phyloP scores from a whole-genome alignment of 2,113 vertebrate species.

The Brachypodius melanocephalos region DNA sequence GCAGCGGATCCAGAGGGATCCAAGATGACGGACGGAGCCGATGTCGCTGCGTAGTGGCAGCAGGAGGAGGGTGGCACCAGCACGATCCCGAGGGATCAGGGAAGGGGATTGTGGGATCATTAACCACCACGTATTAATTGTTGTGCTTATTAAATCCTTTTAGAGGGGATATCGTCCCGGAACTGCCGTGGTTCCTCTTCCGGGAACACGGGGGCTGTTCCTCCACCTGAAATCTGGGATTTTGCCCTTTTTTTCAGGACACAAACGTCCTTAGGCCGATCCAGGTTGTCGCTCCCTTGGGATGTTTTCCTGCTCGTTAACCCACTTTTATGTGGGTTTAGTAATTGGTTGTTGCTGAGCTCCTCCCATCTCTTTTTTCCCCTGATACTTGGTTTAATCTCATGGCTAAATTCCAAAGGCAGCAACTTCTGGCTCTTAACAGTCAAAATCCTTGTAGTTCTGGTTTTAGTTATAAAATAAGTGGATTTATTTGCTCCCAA shows the following conservation, averaged over 20 bases:
- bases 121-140: fast-evolving
- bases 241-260: background rate
- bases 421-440: background rate
- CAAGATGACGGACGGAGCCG: background rate
- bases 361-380: fast-evolving
- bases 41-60: background rate
- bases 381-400: background rate
- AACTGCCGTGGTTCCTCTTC: background rate
- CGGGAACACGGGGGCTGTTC: background rate
- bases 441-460: background rate
- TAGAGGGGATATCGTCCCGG: background rate
- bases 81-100: background rate
- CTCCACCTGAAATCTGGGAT: background rate
- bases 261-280: fast-evolving
- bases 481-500: background rate
- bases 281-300: background rate
- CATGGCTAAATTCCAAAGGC: fast-evolving
- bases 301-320: fast-evolving
- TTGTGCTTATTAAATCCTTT: background rate
- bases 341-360: background rate
- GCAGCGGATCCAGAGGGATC: background rate
- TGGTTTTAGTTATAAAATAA: background rate
- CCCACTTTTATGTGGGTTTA: background rate
- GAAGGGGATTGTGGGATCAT: background rate
- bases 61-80: background rate